A percentile compares a stretch with the other conserved stretches of the same genome.
These are phyloP conservation scores for Rhabdomys dilectus DNA, from an alignment of 2,113 vertebrate genomes.

Conservation along the genomic window DNA sequence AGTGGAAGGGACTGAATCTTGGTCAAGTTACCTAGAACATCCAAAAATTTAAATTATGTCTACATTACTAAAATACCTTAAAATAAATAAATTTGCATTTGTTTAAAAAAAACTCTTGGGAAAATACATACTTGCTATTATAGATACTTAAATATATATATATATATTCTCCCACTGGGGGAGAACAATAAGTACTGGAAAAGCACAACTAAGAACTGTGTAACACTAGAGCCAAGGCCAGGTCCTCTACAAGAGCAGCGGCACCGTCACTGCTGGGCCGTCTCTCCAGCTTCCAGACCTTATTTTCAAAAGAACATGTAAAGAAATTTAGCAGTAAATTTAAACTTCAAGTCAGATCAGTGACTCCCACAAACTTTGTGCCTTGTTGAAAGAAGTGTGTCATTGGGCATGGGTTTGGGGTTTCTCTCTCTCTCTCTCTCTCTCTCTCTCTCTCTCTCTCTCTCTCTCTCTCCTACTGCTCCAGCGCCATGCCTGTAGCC, in stretches of 20 bases:
- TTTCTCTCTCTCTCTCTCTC: no score
- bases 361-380: not conserved
- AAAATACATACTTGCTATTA: not conserved
- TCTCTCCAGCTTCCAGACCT: not conserved
- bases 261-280: no score
- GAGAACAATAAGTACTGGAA: conserved; percentile 1
- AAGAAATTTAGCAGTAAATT: not conserved
- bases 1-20: not conserved
- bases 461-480: not conserved
- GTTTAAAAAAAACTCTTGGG: not conserved
- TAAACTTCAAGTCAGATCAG: not conserved
- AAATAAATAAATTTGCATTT: not conserved
- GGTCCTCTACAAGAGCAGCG: no score
- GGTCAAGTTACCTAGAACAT: not conserved
- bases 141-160: not conserved
- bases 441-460: no score
- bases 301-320: not conserved
- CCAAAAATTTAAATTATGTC: not conserved
- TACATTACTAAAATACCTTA: not conserved
- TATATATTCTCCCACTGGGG: not conserved
- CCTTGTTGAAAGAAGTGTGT: not conserved
- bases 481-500: not conserved
- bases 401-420: not conserved
- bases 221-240: not conserved
- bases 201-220: not conserved